Conservation (phyloP, 2,797 vertebrate species). For the Macropodus opercularis region DNA sequence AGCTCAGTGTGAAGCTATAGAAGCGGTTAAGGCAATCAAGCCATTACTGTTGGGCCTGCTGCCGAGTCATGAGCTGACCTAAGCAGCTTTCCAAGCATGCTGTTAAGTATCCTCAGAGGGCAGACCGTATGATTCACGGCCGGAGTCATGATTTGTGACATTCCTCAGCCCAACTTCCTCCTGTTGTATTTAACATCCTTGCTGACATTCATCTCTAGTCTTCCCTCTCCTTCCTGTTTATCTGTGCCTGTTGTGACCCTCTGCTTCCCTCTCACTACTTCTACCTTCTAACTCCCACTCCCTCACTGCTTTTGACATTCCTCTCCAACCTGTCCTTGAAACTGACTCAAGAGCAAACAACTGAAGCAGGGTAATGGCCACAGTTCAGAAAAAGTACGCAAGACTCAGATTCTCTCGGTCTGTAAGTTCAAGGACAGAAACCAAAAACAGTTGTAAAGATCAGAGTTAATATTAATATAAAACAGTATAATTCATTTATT, state of each 20-base stretch:
- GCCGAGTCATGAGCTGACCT: constrained; percentile 62
- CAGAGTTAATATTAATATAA: constrained; percentile 28
- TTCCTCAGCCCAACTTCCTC: constrained; percentile 31
- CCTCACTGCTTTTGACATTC: constrained; percentile 31
- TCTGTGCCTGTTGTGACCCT: constrained; percentile 18
- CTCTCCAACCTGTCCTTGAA: constrained; percentile 32
- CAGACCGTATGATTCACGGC: constrained; percentile 30
- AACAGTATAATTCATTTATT: constrained; percentile 39
- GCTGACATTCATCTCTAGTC: constrained; percentile 36
- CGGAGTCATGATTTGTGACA: constrained; percentile 43
- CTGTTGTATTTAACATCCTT: constrained; percentile 47
- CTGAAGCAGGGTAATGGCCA: constrained; percentile 30
- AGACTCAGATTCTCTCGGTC: constrained; percentile 11
- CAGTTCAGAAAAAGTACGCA: constrained; percentile 2
- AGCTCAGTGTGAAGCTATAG: constrained; percentile 12
- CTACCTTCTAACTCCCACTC: not conserved
- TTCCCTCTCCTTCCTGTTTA: constrained; percentile 43
- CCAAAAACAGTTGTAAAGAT: constrained; percentile 16
- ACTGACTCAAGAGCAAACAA: constrained; percentile 2
- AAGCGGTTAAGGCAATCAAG: constrained; percentile 26
- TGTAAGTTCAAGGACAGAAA: constrained; percentile 28
- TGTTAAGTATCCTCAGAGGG: constrained; percentile 17
- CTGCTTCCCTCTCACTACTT: constrained; percentile 33
- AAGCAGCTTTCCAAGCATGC: constrained; percentile 58
- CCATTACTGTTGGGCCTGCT: constrained; percentile 38